phyloP scores from a whole-genome alignment of 2,888 invertebrate genomes.

The Acleris literana region DNA sequence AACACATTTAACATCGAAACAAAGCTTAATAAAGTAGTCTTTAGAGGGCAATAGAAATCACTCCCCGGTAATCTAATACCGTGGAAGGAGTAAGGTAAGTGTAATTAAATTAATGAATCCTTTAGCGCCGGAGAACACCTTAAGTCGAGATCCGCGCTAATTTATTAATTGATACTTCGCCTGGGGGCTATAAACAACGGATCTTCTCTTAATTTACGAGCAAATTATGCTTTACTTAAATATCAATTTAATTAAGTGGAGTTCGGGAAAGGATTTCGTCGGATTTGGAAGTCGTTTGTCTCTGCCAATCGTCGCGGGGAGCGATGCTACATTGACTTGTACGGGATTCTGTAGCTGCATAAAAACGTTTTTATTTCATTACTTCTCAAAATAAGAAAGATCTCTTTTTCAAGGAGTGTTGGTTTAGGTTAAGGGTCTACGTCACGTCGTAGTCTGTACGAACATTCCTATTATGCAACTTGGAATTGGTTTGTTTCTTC shows the following conservation, averaged over 20 bases:
- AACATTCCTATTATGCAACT: not conserved
- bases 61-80: slow-evolving; percentile 37
- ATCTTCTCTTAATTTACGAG: slow-evolving; percentile 82
- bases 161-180: slow-evolving; percentile 81
- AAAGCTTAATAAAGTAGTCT: slow-evolving; percentile 9
- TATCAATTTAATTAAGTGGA: slow-evolving; percentile 83
- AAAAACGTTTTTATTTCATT: not conserved
- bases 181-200: slow-evolving; percentile 78
- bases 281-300: slow-evolving; percentile 74
- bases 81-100: slow-evolving; percentile 46
- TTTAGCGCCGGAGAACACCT: slow-evolving; percentile 61
- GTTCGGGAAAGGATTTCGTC: slow-evolving; percentile 66
- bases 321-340: slow-evolving; percentile 24
- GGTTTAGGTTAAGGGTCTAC: not conserved
- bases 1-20: slow-evolving; percentile 3
- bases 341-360: slow-evolving; percentile 11
- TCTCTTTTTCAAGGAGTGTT: not conserved
- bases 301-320: slow-evolving; percentile 61
- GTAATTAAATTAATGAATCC: slow-evolving; percentile 78
- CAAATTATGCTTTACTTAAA: slow-evolving; percentile 83
- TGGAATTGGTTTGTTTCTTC: too few relatives aligned
- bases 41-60: slow-evolving; percentile 27
- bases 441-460: slow-evolving; percentile 9
- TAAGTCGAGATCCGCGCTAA: slow-evolving; percentile 77
- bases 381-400: not conserved